Evolutionary conservation across 2,797 vertebrate genomes (phyloP).

Genomic region (Acanthurus tractus): DNA sequence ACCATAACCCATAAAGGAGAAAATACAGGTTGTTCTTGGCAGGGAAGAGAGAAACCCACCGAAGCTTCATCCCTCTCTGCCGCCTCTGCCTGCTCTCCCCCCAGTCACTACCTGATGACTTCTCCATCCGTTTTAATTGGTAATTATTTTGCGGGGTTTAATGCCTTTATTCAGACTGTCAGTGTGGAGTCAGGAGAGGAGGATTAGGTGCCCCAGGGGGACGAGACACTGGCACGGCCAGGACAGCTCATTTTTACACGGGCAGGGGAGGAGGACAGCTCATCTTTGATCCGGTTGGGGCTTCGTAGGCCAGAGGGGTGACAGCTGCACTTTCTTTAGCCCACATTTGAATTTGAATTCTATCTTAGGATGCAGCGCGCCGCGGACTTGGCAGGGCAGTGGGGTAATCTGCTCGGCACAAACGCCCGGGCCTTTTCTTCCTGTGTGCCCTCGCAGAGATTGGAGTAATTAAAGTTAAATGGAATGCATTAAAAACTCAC

Average conservation of each 20-base stretch:
- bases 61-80: constrained; percentile 72
- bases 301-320: constrained; percentile 92
- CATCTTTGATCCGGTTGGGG: constrained; percentile 92
- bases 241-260: constrained; percentile 90
- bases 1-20: constrained; percentile 83
- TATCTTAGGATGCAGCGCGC: constrained; percentile 91
- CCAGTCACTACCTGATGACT: constrained; percentile 85
- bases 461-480: constrained; percentile 94
- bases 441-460: constrained; percentile 91
- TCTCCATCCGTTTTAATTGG: constrained; percentile 87
- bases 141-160: constrained; percentile 90
- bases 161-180: constrained; percentile 90
- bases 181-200: constrained; percentile 88
- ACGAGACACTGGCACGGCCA: constrained; percentile 92
- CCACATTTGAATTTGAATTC: constrained; percentile 94
- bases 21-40: constrained; percentile 86
- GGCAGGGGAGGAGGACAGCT: constrained; percentile 90
- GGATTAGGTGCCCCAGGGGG: constrained; percentile 90
- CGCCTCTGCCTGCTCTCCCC: constrained; percentile 69
- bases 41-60: constrained; percentile 74
- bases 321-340: constrained; percentile 92
- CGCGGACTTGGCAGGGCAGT: constrained; percentile 91
- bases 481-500: constrained; percentile 90
- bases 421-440: constrained; percentile 90
- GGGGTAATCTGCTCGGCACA: constrained; percentile 92